Percentiles rank a stretch among this genome's conserved stretches.
phyloP scores from a whole-genome alignment of 1,140 invertebrate genomes.

The Dufourea novaeangliae region DNA sequence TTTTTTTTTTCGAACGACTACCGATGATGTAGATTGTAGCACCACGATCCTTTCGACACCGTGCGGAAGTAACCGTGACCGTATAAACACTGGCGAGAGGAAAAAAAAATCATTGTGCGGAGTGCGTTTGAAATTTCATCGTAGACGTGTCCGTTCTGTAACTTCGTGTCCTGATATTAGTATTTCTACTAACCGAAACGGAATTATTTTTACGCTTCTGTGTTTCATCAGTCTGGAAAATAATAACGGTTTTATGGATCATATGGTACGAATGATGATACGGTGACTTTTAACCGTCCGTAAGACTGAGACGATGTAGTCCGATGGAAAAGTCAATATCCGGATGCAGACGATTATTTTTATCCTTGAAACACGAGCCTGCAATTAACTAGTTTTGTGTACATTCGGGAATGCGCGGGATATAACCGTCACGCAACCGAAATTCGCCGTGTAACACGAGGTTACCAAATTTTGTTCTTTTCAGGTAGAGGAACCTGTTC shows the following conservation, averaged over 20 bases:
- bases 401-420: not conserved
- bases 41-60: not conserved
- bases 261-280: conserved; percentile 5
- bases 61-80: not conserved
- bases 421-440: not conserved
- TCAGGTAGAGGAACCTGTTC: conserved; percentile 14
- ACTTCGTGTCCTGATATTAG: not conserved
- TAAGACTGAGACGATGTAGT: not conserved
- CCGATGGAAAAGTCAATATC: conserved; percentile 1
- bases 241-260: not conserved
- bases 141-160: not conserved
- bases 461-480: conserved; percentile 15
- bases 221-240: not conserved
- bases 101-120: not conserved
- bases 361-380: not conserved
- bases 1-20: conserved; percentile 14
- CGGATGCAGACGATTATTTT: not conserved
- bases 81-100: conserved; percentile 7
- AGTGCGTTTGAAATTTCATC: not conserved
- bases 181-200: not conserved
- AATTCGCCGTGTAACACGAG: not conserved
- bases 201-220: not conserved
- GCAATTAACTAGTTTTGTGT: not conserved
- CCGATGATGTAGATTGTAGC: not conserved
- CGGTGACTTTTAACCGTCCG: not conserved